phyloP scores from a whole-genome alignment of 2,888 invertebrate genomes.

The Cactoblastis cactorum region DNA sequence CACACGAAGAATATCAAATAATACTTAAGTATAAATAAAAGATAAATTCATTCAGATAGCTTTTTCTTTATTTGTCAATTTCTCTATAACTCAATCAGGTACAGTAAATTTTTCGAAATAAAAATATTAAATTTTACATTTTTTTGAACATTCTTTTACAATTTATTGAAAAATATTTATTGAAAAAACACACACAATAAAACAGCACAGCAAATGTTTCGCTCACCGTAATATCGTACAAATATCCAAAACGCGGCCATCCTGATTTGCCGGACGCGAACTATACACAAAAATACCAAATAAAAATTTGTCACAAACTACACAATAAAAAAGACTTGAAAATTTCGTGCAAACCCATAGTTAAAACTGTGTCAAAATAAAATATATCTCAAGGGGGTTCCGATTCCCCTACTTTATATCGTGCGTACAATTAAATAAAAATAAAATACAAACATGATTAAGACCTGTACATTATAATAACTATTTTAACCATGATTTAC shows the following conservation, averaged over 20 bases:
- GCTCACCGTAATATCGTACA: slow-evolving; percentile 45
- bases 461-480: slow-evolving; percentile 57
- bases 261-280: slow-evolving; percentile 55
- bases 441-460: slow-evolving; percentile 49
- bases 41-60: slow-evolving; percentile 27
- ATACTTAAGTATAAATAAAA: slow-evolving; percentile 35
- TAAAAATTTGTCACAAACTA: slow-evolving; percentile 64
- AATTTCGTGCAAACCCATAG: slow-evolving; percentile 56
- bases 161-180: slow-evolving; percentile 55
- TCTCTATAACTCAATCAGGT: slow-evolving; percentile 53
- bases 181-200: too few relatives aligned
- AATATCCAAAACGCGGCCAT: slow-evolving; percentile 60
- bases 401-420: slow-evolving; percentile 5
- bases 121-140: slow-evolving; percentile 55
- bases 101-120: slow-evolving; percentile 69
- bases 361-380: slow-evolving; percentile 54
- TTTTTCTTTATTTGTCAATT: slow-evolving; percentile 72
- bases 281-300: slow-evolving; percentile 65
- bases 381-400: slow-evolving; percentile 10
- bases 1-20: too few relatives aligned
- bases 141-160: slow-evolving; percentile 51
- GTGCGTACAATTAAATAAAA: slow-evolving; percentile 29
- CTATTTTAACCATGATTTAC: slow-evolving; percentile 56
- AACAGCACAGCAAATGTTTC: slow-evolving; percentile 40
- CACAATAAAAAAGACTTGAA: slow-evolving; percentile 53